These are phyloP conservation scores for Philopedon plagiatum DNA, from an alignment of 2,888 invertebrate species.

Conservation along the genomic window DNA sequence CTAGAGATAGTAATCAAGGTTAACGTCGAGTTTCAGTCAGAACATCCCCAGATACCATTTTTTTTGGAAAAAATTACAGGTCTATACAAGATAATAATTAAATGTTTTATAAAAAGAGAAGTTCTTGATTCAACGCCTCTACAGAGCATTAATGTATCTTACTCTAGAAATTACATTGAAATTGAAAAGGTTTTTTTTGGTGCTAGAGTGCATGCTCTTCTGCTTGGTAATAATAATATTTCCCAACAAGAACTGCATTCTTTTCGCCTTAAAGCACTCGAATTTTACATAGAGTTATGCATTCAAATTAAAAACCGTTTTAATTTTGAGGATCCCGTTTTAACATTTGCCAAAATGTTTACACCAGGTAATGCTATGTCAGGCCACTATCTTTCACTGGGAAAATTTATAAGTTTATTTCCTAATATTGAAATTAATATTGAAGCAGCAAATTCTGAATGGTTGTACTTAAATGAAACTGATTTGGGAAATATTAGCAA, in stretches of 20 bases:
- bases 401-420: conserved; percentile 2
- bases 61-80: conserved; percentile 7
- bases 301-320: conserved; percentile 30
- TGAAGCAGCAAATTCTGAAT: background rate
- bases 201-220: conserved; percentile 19
- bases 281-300: conserved; percentile 30
- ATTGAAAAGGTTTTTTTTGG: conserved; percentile 22
- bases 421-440: background rate
- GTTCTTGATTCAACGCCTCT: background rate
- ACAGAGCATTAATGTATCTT: background rate
- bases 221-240: background rate
- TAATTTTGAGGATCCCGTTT: conserved; percentile 25
- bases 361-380: conserved; percentile 3
- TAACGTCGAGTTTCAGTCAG: conserved; percentile 23
- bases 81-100: background rate
- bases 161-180: background rate
- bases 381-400: background rate
- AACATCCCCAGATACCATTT: conserved; percentile 8
- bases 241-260: background rate
- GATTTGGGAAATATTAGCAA: background rate
- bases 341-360: conserved; percentile 32
- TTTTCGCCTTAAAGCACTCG: conserved; percentile 22
- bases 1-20: conserved; percentile 5
- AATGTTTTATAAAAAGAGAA: conserved; percentile 12
- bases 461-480: background rate